These are phyloP conservation scores for Galaxias olidus DNA, from an alignment of 2,797 vertebrate genomes.

Conservation along the genomic window DNA sequence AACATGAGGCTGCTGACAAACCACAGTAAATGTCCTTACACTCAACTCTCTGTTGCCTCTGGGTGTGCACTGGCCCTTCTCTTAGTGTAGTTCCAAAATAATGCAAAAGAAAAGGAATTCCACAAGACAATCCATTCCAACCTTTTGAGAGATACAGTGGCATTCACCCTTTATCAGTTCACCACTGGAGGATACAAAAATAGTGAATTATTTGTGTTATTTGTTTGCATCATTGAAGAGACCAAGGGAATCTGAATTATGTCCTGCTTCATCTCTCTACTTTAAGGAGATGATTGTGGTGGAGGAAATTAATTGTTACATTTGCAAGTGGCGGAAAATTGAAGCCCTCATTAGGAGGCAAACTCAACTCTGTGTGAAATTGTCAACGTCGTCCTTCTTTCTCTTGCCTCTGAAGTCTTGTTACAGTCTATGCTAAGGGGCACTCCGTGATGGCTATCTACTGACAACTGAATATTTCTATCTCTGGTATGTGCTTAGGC, in stretches of 20 bases:
- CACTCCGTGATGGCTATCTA: conserved; percentile 50
- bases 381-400: conserved; percentile 54
- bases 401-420: conserved; percentile 57
- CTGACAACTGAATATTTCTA: conserved; percentile 39
- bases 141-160: neutral
- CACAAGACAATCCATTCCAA: neutral
- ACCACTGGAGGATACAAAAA: neutral
- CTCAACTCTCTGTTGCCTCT: no score
- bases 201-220: neutral
- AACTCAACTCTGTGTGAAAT: conserved; percentile 43
- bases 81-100: no score
- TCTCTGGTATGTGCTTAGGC: neutral
- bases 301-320: conserved; percentile 37
- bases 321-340: conserved; percentile 23
- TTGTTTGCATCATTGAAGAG: neutral
- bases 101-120: no score
- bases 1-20: no score
- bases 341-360: conserved; percentile 53
- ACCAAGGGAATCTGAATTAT: neutral
- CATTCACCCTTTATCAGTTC: neutral
- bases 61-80: no score
- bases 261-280: neutral
- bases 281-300: conserved; percentile 18
- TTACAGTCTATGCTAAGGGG: conserved; percentile 56
- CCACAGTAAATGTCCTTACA: no score